Evolutionary conservation across 2,113 vertebrate genomes (phyloP), one percentile per base, ranked within the genome.

Genomic region (Benitochromis conjunctus): DNA sequence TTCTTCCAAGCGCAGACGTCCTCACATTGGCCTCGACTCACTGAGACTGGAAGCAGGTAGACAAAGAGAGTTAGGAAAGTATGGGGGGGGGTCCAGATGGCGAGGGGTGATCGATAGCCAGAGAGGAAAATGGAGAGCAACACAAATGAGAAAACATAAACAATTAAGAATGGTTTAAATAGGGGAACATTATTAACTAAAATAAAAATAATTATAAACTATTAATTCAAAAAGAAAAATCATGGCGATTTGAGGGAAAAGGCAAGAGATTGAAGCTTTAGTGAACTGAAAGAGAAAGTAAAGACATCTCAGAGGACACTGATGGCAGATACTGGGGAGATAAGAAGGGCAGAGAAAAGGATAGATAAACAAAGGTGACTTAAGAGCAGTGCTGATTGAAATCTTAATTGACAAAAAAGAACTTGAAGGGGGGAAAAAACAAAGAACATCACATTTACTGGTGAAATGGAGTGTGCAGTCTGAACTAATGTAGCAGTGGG

Each of bases 1-100:
- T 88, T 84, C 85, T 88, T 56, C 81, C 53, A 83, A 86, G 89
- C 18, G 48, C 92, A 86, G 89, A 82, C 89, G 81, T 91, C 87
- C 89, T 94, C 87, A 81, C 83, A 91, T 93, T 89, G 93, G 91
- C 92, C 91, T 92, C 85, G 10, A 48, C 85, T 91, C 80, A 43
- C 88, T 38, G 62, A 84, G 89, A 81, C 91, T 91, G 85, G 69
- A 88, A 91, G 80, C 88, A 94, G 94, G 91, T 93, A 92, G 92
- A 94, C 86, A 91, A 91, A 92, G 92, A 57, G 87, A n/a, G 81
- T 36, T 82, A 77, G 79, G 62, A 79, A 71, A 31, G 78, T 81
- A 41, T 4, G 48, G 76, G 62, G 76, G 60, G 26, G 69, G 83
- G 80, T 92, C 90, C 87, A 92, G 91, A 91, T 91, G 90, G 90